Evolutionary conservation across 2,888 invertebrate genomes (phyloP), one percentile per base, ranked within the genome.

Genomic region (Tenthredo amoena): DNA sequence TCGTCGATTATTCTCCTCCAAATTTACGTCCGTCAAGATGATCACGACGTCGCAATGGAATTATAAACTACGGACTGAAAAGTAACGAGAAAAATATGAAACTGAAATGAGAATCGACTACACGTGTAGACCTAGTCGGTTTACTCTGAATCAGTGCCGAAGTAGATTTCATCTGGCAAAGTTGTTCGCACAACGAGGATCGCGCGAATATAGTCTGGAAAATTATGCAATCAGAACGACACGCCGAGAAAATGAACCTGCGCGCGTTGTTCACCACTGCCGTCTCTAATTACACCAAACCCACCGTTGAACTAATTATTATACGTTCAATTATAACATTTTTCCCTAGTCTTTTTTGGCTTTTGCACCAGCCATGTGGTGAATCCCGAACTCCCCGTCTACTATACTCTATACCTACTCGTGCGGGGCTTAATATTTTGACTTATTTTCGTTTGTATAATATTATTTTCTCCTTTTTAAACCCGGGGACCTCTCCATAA

Each of bases 301-400:
- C 43, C 76, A 76, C 31, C 47, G 76, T 76, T 76, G 71, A 76
- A 76, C 76, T 47, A 43, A 43, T 47, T 76, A 76, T 47, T 43
- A 76, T 76, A 76, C 76, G 76, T 76, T 76, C 47, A 76, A 76
- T 76, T 76, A 76, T 76, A 47, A 50, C 76, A 31, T 76, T 47
- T 47, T 47, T 47, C 47, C 15, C 43, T 5, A 43, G 47, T 76
- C 6, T 47, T 31, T 76, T 26, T 62, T 26, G 68, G 31, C 71
- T 71, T 18, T n/a, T 37, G 15, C 7, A n/a, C 9, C 71, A n/a
- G 12, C 26, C 76, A 47, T 15, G 76, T 31, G 47, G 50, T 76
- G 76, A 76, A 76, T 76, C 21, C 76, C 26, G 15, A 76, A 47
- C n/a, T 47, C 15, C 10, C 26, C 72, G 43, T 9, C 72, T 40